A percentile compares a stretch with the other conserved stretches of the same genome.
These are phyloP conservation scores for Chalcosyrphus nemorum DNA, from an alignment of 2,888 invertebrate species.

Conservation along the genomic window DNA sequence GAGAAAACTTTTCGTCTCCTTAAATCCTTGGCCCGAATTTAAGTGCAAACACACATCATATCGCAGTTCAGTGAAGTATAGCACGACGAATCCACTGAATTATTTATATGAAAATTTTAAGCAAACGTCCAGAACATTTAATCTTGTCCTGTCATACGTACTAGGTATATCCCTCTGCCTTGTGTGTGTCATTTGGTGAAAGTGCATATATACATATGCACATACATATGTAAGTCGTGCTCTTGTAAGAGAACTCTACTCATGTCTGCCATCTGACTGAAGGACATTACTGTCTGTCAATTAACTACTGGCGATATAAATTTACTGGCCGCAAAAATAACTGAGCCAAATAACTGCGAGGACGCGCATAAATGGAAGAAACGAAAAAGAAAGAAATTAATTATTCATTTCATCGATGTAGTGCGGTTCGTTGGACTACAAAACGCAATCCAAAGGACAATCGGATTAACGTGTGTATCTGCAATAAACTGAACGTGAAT, in stretches of 20 bases:
- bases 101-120: background rate
- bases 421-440: background rate
- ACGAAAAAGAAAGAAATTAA: background rate
- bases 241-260: background rate
- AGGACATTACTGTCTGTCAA: conserved; percentile 10
- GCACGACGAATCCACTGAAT: background rate
- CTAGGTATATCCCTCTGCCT: too few relatives aligned
- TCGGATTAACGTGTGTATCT: conserved; percentile 4
- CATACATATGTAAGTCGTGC: background rate
- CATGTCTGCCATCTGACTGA: background rate
- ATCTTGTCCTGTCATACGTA: background rate
- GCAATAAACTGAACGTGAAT: background rate
- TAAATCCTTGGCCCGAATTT: background rate
- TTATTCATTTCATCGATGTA: background rate
- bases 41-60: background rate
- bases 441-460: conserved; percentile 1
- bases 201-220: background rate
- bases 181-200: background rate
- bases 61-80: background rate
- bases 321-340: too few relatives aligned
- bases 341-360: background rate
- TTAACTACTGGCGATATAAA: background rate
- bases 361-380: background rate
- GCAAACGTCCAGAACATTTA: background rate
- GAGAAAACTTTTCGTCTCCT: background rate